Evolutionary conservation across 2,113 vertebrate species (phyloP), one percentile per base, ranked within the genome.

Genomic region (Camelus dromedarius): DNA sequence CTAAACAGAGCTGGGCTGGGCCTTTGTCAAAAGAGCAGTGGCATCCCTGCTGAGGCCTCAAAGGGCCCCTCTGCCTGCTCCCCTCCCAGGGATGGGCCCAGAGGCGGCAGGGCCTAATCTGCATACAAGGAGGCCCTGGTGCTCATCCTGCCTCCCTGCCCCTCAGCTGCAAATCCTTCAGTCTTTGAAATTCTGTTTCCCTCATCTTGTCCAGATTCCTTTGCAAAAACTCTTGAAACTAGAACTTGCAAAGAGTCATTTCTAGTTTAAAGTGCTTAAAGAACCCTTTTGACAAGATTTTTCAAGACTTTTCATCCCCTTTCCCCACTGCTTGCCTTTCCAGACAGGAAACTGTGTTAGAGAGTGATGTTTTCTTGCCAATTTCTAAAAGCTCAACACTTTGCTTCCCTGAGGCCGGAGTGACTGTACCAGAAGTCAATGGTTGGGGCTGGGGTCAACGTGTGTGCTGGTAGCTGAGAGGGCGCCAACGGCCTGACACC

Each of bases 241-340:
- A 88, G 64, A 95, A 89, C 82, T 90, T n/a, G 75, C 30, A 52
- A 91, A 86, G 79, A 86, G 83, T 58, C 38, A 82, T 67, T 91
- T 72, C 9, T 3, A 73, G 89, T 79, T 56, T 76, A 85, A 96
- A 96, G 72, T 80, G 90, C 90, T 90, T 42, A 32, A 85, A 94
- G 90, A 96, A 70, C 32, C 3, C 54, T 93, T 84, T 95, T 84
- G 96, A 83, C 64, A 86, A 93, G 95, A 56, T 60, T 94, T 94
- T 62, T 87, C 35, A 48, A 83, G 30, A 80, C 77, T 95, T 92
- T 83, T 67, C 42, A 79, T 50, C 48, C 93, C 10, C 72, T 75
- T 90, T 8, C 60, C 69, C 64, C 12, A 76, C 75, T 94, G 67
- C 54, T 35, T 70, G 83, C 48, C 54, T 96, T 92, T 76, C 85